A percentile compares a stretch with the other conserved stretches of the same genome.
These are phyloP conservation scores for Mongoloraphidia duomilia DNA, from an alignment of 2,888 invertebrate species.

Conservation along the genomic window DNA sequence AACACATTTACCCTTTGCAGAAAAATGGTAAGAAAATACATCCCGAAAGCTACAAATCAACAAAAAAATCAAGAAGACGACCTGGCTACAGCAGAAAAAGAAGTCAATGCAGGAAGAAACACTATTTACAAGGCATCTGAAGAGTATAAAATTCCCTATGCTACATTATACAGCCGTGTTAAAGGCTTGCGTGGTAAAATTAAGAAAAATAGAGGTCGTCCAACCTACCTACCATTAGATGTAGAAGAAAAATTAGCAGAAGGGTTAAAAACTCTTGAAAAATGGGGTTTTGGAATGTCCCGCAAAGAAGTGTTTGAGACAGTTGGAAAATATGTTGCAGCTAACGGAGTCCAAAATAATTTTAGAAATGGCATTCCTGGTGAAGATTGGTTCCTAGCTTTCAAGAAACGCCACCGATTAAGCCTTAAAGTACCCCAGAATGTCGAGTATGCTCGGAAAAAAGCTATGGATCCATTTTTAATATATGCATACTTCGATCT, in stretches of 20 bases:
- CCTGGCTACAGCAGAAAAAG: too few species aligned
- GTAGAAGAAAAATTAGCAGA: neutral
- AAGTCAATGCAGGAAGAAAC: too few species aligned
- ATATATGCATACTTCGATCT: constrained; percentile 13
- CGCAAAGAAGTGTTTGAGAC: constrained; percentile 15
- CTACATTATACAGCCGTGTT: too few species aligned
- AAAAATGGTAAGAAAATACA: too few species aligned
- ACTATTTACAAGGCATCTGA: too few species aligned
- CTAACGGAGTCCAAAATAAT: constrained; percentile 15
- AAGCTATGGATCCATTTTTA: constrained; percentile 15
- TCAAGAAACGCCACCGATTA: constrained; percentile 16
- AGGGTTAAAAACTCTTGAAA: neutral
- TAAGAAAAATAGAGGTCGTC: neutral
- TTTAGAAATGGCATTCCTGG: constrained; percentile 18
- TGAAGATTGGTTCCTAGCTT: constrained; percentile 16
- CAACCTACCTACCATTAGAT: neutral
- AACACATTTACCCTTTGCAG: too few species aligned
- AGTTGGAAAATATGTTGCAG: constrained; percentile 14
- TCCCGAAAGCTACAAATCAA: too few species aligned
- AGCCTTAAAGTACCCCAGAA: constrained; percentile 16
- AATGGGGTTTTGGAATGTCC: constrained; percentile 15
- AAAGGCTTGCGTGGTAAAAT: too few species aligned
- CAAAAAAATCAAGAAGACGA: too few species aligned
- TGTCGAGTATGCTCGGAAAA: constrained; percentile 15
- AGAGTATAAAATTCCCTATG: too few species aligned